phyloP scores from a whole-genome alignment of 2,888 invertebrate species.

The Xestia xanthographa region DNA sequence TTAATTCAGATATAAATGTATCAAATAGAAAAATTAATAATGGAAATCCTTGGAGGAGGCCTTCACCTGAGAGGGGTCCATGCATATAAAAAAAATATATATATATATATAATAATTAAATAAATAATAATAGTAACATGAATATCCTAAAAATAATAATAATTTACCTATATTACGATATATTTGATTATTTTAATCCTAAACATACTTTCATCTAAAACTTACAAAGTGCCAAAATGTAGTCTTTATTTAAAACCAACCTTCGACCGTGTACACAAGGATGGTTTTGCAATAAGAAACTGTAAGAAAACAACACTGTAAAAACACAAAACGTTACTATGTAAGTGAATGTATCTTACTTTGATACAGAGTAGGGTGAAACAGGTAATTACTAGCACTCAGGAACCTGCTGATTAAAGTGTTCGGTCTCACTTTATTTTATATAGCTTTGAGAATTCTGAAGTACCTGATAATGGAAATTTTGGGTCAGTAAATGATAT shows the following conservation, averaged over 20 bases:
- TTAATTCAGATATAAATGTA: no score
- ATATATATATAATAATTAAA: no score
- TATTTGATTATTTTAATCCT: no score
- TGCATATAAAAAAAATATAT: no score
- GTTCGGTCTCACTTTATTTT: constrained; percentile 22
- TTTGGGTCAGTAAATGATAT: background rate
- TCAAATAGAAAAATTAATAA: no score
- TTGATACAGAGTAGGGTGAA: constrained; percentile 39
- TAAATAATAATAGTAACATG: no score
- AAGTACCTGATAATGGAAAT: background rate
- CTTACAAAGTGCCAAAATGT: constrained; percentile 12
- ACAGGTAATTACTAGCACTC: constrained; percentile 45
- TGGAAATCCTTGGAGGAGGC: no score
- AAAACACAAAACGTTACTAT: constrained; percentile 24
- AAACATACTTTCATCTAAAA: background rate
- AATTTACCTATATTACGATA: no score
- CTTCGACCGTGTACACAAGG: background rate
- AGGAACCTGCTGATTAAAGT: constrained; percentile 50
- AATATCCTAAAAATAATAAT: no score
- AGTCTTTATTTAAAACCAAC: background rate
- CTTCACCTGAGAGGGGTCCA: no score
- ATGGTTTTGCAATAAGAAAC: constrained; percentile 14
- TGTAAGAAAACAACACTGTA: constrained; percentile 9
- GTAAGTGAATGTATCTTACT: constrained; percentile 33
- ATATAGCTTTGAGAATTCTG: background rate